Percentiles rank a stretch among this genome's conserved stretches.
Evolutionary conservation across 2,797 vertebrate genomes (phyloP).

Genomic region (Pipistrellus kuhlii): DNA sequence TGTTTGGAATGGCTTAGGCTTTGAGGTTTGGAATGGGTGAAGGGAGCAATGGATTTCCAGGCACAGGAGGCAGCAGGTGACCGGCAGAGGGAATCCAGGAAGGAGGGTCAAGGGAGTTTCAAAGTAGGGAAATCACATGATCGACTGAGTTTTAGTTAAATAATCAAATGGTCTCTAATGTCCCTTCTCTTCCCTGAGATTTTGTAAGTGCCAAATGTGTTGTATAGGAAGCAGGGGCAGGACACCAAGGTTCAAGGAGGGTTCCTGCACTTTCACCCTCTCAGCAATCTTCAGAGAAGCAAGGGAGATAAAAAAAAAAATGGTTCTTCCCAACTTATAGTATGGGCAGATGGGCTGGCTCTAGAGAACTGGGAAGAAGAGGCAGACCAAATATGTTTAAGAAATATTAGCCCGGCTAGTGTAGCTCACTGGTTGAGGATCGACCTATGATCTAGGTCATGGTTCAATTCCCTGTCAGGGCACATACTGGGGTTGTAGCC

Average conservation of each 20-base stretch:
- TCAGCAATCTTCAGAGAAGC: not conserved
- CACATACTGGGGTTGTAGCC: no score
- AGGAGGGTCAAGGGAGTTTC: slow-evolving; percentile 11
- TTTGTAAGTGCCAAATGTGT: not conserved
- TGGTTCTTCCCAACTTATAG: not conserved
- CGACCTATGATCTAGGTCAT: no score
- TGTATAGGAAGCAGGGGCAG: slow-evolving; percentile 27
- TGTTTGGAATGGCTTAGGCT: not conserved
- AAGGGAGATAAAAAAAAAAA: not conserved
- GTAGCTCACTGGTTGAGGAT: no score
- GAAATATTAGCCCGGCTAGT: not conserved
- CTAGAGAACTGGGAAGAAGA: slow-evolving; percentile 27
- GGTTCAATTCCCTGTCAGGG: no score
- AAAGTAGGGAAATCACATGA: slow-evolving; percentile 13
- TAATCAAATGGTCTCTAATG: not conserved
- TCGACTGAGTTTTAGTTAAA: slow-evolving; percentile 39
- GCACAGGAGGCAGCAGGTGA: not conserved
- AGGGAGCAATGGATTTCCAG: not conserved
- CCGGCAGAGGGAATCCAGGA: not conserved
- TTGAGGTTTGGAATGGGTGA: not conserved
- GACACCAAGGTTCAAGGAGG: slow-evolving; percentile 24
- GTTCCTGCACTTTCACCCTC: not conserved
- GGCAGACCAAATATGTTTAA: slow-evolving; percentile 37
- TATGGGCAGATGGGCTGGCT: not conserved
- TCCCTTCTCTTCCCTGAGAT: slow-evolving; percentile 7